Evolutionary conservation across 2,888 invertebrate species (phyloP).

Genomic region (Brenthis daphne): DNA sequence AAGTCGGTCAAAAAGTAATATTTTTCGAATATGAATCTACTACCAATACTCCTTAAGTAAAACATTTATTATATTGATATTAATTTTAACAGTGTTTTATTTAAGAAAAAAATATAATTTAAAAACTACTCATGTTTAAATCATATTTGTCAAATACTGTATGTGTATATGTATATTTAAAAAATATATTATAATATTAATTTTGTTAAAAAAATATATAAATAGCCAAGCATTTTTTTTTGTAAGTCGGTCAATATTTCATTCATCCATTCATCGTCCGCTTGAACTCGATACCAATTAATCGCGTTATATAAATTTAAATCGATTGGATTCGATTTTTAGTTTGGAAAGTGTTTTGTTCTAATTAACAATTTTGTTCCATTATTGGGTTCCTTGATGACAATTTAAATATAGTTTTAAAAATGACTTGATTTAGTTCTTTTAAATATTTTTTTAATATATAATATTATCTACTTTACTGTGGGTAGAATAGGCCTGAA

Average conservation of each 20-base stretch:
- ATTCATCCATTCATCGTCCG: background rate
- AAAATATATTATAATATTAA: no score
- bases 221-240: background rate
- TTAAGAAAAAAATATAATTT: background rate
- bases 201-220: background rate
- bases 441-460: no score
- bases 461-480: no score
- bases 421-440: no score
- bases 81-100: background rate
- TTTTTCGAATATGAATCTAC: no score
- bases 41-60: no score
- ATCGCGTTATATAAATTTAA: slow-evolving; percentile 18
- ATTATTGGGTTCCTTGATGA: background rate
- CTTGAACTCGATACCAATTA: slow-evolving; percentile 22
- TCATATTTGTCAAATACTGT: background rate
- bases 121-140: background rate
- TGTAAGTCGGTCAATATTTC: background rate
- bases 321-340: slow-evolving; percentile 27
- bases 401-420: background rate
- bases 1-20: no score
- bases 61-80: no score
- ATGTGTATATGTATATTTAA: no score
- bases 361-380: slow-evolving; percentile 15
- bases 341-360: slow-evolving; percentile 29
- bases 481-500: no score